Evolutionary conservation across 2,797 vertebrate genomes (phyloP).

Genomic region (Serranus cabrilla): DNA sequence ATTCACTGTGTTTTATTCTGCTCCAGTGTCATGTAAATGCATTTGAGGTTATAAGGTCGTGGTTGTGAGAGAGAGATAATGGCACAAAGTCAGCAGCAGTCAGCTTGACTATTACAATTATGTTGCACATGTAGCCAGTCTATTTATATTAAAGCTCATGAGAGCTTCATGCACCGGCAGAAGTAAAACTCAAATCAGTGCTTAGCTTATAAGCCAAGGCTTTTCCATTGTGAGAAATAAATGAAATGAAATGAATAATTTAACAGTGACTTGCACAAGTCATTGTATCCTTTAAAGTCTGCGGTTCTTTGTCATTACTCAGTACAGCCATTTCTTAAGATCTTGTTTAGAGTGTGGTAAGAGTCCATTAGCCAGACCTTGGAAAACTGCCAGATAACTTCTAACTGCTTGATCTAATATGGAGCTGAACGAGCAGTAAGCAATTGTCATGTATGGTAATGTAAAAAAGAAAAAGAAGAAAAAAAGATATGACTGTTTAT

Average conservation of each 20-base stretch:
- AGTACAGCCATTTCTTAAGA: conserved; percentile 2
- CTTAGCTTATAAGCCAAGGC: background rate
- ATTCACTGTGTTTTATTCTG: conserved; percentile 35
- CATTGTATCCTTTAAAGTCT: conserved; percentile 11
- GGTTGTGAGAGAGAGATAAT: background rate
- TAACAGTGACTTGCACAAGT: background rate
- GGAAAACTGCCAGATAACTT: conserved; percentile 22
- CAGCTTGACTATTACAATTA: conserved; percentile 13
- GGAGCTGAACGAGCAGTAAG: background rate
- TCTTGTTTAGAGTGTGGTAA: conserved; percentile 21
- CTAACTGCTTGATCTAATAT: conserved; percentile 1
- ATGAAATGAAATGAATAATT: background rate
- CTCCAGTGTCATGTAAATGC: conserved; percentile 43
- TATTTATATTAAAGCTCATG: conserved; percentile 4
- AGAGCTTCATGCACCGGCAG: background rate
- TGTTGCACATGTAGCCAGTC: conserved; percentile 7
- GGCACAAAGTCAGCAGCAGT: background rate
- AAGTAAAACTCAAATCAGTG: conserved; percentile 1
- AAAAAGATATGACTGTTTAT: background rate
- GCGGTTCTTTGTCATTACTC: conserved; percentile 23
- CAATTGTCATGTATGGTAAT: background rate
- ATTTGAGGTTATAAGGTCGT: conserved; percentile 22
- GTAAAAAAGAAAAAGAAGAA: conserved; percentile 16
- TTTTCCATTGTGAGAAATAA: conserved; percentile 1
- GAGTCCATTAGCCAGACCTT: conserved; percentile 22